Percentiles rank a stretch among this genome's conserved stretches.
phyloP scores from a whole-genome alignment of 2,113 vertebrate genomes.

The Argyrosomus japonicus region DNA sequence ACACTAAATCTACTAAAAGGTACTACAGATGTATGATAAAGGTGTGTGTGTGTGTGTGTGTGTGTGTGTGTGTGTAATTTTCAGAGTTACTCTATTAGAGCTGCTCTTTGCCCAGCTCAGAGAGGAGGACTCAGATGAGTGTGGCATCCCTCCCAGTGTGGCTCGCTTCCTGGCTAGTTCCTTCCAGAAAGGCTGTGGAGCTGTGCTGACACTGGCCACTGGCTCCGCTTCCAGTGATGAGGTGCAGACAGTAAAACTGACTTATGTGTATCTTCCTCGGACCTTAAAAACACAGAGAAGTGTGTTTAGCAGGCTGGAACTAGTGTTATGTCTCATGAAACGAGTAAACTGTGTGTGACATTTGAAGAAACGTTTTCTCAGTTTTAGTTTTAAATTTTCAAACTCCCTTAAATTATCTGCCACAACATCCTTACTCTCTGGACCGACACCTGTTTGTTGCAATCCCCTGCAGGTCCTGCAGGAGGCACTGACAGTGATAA shows the following conservation, averaged over 20 bases:
- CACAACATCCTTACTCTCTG: background rate
- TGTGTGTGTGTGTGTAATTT: conserved; percentile 11
- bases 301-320: background rate
- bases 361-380: background rate
- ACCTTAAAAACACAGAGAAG: background rate
- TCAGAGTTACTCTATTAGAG: conserved; percentile 90
- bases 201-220: conserved; percentile 86
- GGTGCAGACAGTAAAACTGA: conserved; percentile 75
- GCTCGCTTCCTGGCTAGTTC: conserved; percentile 85
- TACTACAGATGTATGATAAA: background rate
- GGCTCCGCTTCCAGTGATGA: conserved; percentile 78
- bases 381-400: background rate
- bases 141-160: conserved; percentile 73
- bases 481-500: conserved; percentile 88
- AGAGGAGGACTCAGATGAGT: conserved; percentile 79
- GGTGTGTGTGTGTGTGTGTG: background rate
- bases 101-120: conserved; percentile 86
- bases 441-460: conserved; percentile 24
- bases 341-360: background rate
- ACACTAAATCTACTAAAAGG: background rate
- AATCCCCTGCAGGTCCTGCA: conserved; percentile 74
- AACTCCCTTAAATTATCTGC: background rate
- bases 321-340: background rate
- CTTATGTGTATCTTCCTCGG: background rate
- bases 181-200: conserved; percentile 87